A percentile compares a stretch with the other conserved stretches of the same genome.
phyloP scores from a whole-genome alignment of 64 coral and sea anemone species.

The Exaiptasia diaphana region DNA sequence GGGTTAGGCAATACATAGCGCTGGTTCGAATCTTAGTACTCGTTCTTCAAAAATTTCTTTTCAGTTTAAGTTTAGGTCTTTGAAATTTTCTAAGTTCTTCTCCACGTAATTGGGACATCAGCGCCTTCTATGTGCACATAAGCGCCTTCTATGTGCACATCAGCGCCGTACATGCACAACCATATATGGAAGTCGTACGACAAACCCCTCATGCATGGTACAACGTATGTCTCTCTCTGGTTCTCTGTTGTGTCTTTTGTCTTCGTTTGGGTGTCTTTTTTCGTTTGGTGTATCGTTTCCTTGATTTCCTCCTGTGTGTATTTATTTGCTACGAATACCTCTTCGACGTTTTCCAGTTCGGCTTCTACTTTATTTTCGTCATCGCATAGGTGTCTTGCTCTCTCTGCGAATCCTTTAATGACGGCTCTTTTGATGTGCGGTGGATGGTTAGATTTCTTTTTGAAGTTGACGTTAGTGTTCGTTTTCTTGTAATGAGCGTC shows the following conservation, averaged over 20 bases:
- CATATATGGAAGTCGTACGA: too few relatives aligned
- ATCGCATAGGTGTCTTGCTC: background rate
- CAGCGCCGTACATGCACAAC: too few relatives aligned
- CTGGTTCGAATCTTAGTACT: too few relatives aligned
- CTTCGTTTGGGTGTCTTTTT: background rate
- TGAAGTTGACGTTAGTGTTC: background rate
- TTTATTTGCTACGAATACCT: background rate
- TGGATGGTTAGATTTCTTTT: background rate
- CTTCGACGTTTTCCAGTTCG: background rate
- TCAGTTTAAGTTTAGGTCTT: too few relatives aligned
- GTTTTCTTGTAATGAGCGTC: background rate
- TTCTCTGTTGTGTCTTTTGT: background rate
- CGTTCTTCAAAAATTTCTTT: too few relatives aligned
- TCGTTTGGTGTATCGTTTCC: background rate
- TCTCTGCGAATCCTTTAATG: background rate
- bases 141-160: too few relatives aligned
- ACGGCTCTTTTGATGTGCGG: background rate
- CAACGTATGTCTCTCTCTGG: background rate
- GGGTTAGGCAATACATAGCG: too few relatives aligned
- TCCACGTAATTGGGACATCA: too few relatives aligned
- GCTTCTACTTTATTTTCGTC: background rate
- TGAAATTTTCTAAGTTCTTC: too few relatives aligned
- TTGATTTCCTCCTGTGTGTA: background rate
- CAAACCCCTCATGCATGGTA: background rate
- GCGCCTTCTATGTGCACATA: too few relatives aligned